Percentiles rank a stretch among this genome's conserved stretches.
These are phyloP conservation scores for Tetropium fuscum DNA, from an alignment of 2,888 invertebrate genomes.

Conservation along the genomic window DNA sequence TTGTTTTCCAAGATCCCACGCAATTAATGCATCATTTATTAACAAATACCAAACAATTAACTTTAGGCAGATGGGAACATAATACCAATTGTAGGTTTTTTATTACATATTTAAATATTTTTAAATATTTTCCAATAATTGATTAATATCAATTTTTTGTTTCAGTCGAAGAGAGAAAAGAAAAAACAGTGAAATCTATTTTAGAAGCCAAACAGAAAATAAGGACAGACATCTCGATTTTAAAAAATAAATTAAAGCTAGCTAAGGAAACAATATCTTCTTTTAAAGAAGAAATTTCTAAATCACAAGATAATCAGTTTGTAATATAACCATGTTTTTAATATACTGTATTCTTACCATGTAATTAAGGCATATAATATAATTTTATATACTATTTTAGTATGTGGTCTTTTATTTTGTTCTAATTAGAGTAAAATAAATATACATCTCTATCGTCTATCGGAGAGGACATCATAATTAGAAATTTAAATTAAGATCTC, in stretches of 20 bases:
- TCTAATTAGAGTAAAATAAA: no score
- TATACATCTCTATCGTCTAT: no score
- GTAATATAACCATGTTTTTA: conserved; percentile 39
- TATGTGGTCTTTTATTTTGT: no score
- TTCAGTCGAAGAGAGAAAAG: conserved; percentile 92
- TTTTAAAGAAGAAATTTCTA: conserved; percentile 82
- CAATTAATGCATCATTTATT: conserved; percentile 91
- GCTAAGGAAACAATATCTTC: conserved; percentile 88
- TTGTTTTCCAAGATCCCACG: conserved; percentile 93
- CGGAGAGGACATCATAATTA: no score
- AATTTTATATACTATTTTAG: no score
- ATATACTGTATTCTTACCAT: no score
- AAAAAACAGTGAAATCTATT: conserved; percentile 82
- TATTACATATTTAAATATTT: conserved; percentile 6
- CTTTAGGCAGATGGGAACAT: conserved; percentile 81
- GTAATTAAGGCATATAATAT: no score
- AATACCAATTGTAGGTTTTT: conserved; percentile 85
- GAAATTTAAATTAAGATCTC: no score
- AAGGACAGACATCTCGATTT: conserved; percentile 82
- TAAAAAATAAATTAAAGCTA: conserved; percentile 86
- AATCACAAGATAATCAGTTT: conserved; percentile 61
- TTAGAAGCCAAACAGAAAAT: conserved; percentile 85
- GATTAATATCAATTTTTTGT: conserved; percentile 46
- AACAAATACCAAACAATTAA: conserved; percentile 80
- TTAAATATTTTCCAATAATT: not conserved